A percentile compares a stretch with the other conserved stretches of the same genome.
phyloP scores from a whole-genome alignment of 2,888 invertebrate genomes.

The Agrotis ipsilon region DNA sequence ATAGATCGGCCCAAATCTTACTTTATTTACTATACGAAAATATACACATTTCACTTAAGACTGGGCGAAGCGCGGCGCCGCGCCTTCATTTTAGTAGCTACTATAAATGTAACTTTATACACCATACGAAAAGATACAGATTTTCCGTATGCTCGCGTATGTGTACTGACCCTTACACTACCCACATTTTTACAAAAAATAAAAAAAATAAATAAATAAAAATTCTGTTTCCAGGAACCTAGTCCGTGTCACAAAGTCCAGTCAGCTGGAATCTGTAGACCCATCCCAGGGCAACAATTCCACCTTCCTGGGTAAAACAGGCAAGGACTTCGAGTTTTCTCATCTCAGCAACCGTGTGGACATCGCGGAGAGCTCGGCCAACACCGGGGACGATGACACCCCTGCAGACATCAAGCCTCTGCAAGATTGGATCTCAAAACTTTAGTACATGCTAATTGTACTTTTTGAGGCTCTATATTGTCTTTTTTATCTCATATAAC shows the following conservation, averaged over 20 bases:
- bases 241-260: slow-evolving; percentile 96
- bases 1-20: too few species aligned
- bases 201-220: background rate
- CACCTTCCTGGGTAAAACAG: slow-evolving; percentile 94
- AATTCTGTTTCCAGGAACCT: slow-evolving; percentile 92
- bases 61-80: too few species aligned
- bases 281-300: slow-evolving; percentile 91
- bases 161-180: too few species aligned
- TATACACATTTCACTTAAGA: too few species aligned
- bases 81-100: too few species aligned
- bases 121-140: too few species aligned
- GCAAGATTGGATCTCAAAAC: slow-evolving; percentile 94
- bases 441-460: slow-evolving; percentile 72
- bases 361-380: slow-evolving; percentile 93
- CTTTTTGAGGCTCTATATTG: slow-evolving; percentile 34
- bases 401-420: slow-evolving; percentile 92
- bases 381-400: slow-evolving; percentile 90
- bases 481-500: slow-evolving; percentile 8
- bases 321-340: slow-evolving; percentile 96
- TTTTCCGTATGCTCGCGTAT: too few species aligned
- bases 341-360: slow-evolving; percentile 94
- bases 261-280: slow-evolving; percentile 95
- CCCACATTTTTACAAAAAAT: too few species aligned
- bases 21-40: too few species aligned
- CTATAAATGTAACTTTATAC: too few species aligned